phyloP scores from a whole-genome alignment of 2,113 vertebrate genomes.

The Chaetodon auriga region DNA sequence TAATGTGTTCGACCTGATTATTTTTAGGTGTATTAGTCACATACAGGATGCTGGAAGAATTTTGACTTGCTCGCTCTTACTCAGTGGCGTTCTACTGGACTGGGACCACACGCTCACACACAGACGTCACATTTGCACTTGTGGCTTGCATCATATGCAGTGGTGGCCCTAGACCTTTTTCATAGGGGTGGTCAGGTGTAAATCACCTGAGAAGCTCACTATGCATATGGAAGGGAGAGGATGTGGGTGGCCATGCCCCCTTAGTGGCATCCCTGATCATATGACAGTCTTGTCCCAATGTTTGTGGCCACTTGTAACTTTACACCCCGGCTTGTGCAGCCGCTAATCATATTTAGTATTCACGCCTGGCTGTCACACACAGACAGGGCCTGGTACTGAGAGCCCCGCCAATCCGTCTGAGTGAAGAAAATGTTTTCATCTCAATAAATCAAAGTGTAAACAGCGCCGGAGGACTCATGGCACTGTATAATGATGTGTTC shows the following conservation, averaged over 20 bases:
- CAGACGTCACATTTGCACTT: slow-evolving; percentile 11
- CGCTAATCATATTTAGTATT: slow-evolving; percentile 48
- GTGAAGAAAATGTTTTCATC: slow-evolving; percentile 47
- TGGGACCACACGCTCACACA: background rate
- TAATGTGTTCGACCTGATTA: background rate
- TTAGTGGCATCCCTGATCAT: too few relatives aligned
- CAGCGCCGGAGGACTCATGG: slow-evolving; percentile 27
- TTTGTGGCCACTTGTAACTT: slow-evolving; percentile 47
- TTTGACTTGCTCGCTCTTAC: background rate
- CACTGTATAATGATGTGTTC: slow-evolving; percentile 39
- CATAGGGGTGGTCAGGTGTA: too few relatives aligned
- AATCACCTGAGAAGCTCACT: too few relatives aligned
- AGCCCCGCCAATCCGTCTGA: slow-evolving; percentile 35
- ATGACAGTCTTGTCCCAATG: slow-evolving; percentile 33
- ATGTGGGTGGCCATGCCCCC: too few relatives aligned
- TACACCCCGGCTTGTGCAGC: slow-evolving; percentile 9
- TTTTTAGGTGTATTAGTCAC: slow-evolving; percentile 17
- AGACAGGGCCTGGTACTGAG: slow-evolving; percentile 15
- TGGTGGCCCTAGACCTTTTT: too few relatives aligned
- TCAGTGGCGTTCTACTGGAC: background rate
- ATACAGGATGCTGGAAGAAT: background rate
- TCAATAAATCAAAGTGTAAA: slow-evolving; percentile 64
- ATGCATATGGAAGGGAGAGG: too few relatives aligned
- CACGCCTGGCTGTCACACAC: slow-evolving; percentile 28
- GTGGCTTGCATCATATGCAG: slow-evolving; percentile 9